These are phyloP conservation scores for Halichoeres trimaculatus DNA, from an alignment of 2,113 vertebrate species.

Conservation along the genomic window DNA sequence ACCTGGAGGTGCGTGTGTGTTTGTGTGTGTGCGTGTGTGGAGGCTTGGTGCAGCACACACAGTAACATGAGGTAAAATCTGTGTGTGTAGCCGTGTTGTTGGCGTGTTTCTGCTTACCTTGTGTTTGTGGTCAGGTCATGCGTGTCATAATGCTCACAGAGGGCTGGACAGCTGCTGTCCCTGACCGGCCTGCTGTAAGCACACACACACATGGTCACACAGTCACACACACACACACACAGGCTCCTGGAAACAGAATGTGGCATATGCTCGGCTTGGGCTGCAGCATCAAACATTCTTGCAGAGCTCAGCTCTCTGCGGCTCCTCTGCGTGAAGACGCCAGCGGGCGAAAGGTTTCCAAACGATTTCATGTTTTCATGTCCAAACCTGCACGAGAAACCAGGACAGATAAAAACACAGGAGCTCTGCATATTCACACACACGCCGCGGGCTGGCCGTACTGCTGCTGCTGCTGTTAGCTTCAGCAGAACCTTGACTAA, in stretches of 20 bases:
- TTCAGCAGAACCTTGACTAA: conserved; percentile 94
- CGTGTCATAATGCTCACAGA: conserved; percentile 56
- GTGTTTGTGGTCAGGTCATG: conserved; percentile 49
- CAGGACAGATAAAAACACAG: not conserved
- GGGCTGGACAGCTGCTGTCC: conserved; percentile 66
- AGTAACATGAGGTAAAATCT: not conserved
- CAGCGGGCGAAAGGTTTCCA: conserved; percentile 84
- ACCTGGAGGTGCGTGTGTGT: too few relatives aligned
- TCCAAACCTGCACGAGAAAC: conserved; percentile 54
- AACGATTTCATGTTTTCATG: conserved; percentile 75
- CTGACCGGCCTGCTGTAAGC: conserved; percentile 54
- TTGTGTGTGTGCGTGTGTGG: too few relatives aligned
- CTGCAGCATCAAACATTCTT: conserved; percentile 66
- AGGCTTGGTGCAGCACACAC: not conserved
- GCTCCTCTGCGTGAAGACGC: conserved; percentile 61
- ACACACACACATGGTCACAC: too few relatives aligned
- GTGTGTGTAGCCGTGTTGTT: not conserved
- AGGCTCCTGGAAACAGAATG: conserved; percentile 57
- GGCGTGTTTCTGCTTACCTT: conserved; percentile 45
- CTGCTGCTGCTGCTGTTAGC: conserved; percentile 76
- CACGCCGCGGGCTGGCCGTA: conserved; percentile 83
- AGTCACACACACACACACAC: conserved; percentile 31
- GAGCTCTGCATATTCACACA: conserved; percentile 89
- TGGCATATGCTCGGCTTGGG: conserved; percentile 80
- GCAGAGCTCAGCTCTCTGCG: conserved; percentile 77